Evolutionary conservation across 2,888 invertebrate genomes (phyloP).

Genomic region (Selenia dentaria): DNA sequence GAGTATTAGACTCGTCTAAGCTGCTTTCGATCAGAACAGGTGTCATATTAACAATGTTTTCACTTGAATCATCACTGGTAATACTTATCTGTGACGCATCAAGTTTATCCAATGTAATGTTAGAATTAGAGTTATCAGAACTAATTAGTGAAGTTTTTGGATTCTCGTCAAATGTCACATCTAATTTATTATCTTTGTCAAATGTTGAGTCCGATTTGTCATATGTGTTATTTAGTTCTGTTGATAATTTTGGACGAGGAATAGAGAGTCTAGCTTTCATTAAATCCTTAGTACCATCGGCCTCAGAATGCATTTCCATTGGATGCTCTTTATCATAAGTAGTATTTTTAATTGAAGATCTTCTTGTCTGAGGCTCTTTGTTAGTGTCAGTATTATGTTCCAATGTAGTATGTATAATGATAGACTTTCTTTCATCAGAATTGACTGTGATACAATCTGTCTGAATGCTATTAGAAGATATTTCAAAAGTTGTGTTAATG

Average conservation of each 20-base stretch:
- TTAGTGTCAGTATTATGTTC: slow-evolving; percentile 15
- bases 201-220: slow-evolving; percentile 37
- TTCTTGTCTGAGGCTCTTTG: neutral
- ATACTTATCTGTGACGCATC: slow-evolving; percentile 59
- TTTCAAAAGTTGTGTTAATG: slow-evolving; percentile 20
- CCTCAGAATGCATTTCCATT: slow-evolving; percentile 3
- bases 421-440: neutral
- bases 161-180: slow-evolving; percentile 56
- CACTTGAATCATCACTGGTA: slow-evolving; percentile 66
- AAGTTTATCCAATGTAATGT: slow-evolving; percentile 53
- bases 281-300: slow-evolving; percentile 1
- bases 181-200: slow-evolving; percentile 41
- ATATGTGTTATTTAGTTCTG: slow-evolving; percentile 17
- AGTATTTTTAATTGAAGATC: slow-evolving; percentile 18
- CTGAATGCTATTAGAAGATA: slow-evolving; percentile 7
- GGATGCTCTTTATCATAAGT: slow-evolving; percentile 26
- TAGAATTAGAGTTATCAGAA: slow-evolving; percentile 48
- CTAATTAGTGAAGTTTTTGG: slow-evolving; percentile 58
- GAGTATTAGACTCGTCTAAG: slow-evolving; percentile 60
- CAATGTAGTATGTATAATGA: slow-evolving; percentile 17
- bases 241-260: slow-evolving; percentile 5
- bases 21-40: slow-evolving; percentile 71
- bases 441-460: neutral
- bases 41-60: slow-evolving; percentile 62
- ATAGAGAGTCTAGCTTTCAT: slow-evolving; percentile 8